phyloP scores from a whole-genome alignment of 2,113 vertebrate genomes.

The Zingel zingel region DNA sequence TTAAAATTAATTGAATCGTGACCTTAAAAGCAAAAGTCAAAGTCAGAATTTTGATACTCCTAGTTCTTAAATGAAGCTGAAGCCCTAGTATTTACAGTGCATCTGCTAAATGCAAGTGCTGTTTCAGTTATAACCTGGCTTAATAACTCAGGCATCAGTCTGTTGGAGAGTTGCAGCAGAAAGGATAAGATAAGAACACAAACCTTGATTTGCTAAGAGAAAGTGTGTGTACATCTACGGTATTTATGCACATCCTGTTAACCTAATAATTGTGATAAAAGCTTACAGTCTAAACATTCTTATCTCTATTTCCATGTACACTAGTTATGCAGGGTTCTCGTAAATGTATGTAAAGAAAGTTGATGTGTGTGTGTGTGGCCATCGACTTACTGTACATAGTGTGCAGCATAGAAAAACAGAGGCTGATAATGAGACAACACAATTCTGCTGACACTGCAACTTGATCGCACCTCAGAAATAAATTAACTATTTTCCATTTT shows the following conservation, averaged over 20 bases:
- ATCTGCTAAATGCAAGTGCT: background rate
- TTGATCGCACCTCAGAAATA: slow-evolving; percentile 53
- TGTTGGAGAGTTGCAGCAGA: background rate
- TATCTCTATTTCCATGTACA: background rate
- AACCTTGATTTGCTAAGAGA: background rate
- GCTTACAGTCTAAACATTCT: background rate
- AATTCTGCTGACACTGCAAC: slow-evolving; percentile 41
- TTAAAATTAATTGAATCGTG: too few relatives aligned
- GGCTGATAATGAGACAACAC: slow-evolving; percentile 10
- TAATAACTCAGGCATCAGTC: background rate
- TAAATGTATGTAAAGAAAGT: background rate
- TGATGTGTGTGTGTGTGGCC: background rate
- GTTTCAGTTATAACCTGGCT: background rate
- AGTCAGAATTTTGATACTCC: too few relatives aligned
- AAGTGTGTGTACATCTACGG: background rate
- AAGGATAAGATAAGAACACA: background rate
- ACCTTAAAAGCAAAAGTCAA: too few relatives aligned
- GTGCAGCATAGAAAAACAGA: background rate
- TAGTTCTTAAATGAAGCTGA: background rate
- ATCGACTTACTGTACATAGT: background rate
- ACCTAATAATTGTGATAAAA: background rate
- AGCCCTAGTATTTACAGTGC: background rate
- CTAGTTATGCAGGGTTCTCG: background rate
- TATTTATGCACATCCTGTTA: too few relatives aligned
- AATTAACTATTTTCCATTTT: slow-evolving; percentile 50